Conservation (phyloP, 2,888 invertebrate genomes). For the Andrena marginata region DNA sequence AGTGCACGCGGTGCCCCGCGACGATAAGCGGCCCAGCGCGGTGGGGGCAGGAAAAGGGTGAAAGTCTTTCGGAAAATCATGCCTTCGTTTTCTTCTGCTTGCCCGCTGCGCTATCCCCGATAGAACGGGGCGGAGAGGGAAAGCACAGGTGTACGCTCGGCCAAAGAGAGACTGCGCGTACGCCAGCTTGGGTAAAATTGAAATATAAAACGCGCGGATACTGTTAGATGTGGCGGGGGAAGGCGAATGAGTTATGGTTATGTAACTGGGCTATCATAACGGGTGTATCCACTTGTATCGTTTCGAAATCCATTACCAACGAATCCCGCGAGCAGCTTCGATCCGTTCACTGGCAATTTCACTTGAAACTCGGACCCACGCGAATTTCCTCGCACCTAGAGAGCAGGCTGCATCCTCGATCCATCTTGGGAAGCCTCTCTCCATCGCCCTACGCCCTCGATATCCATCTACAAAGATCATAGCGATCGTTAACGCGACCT, state of each 20-base stretch:
- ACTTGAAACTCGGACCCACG: too few relatives aligned
- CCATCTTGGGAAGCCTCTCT: neutral
- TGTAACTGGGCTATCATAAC: slow-evolving; percentile 46
- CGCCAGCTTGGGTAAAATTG: slow-evolving; percentile 62
- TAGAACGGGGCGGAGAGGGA: slow-evolving; percentile 29
- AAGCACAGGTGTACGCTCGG: slow-evolving; percentile 64
- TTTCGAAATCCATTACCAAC: slow-evolving; percentile 23
- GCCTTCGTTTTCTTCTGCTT: slow-evolving; percentile 33
- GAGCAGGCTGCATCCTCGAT: neutral
- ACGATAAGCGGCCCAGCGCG: neutral
- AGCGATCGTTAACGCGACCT: slow-evolving; percentile 52
- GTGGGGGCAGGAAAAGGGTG: slow-evolving; percentile 64
- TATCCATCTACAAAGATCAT: slow-evolving; percentile 28
- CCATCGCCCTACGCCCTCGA: slow-evolving; percentile 2
- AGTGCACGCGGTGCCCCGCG: neutral
- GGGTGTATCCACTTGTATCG: slow-evolving; percentile 27
- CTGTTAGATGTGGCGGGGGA: slow-evolving; percentile 57
- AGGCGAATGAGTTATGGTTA: slow-evolving; percentile 58
- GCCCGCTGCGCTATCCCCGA: neutral
- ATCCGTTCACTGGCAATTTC: neutral
- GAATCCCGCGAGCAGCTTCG: neutral
- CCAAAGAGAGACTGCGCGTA: slow-evolving; percentile 8
- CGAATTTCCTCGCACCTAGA: too few relatives aligned
- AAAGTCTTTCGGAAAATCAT: slow-evolving; percentile 73
- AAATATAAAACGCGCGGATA: slow-evolving; percentile 69